phyloP scores from a whole-genome alignment of 1,140 invertebrate species.

The Drosophila rufa region DNA sequence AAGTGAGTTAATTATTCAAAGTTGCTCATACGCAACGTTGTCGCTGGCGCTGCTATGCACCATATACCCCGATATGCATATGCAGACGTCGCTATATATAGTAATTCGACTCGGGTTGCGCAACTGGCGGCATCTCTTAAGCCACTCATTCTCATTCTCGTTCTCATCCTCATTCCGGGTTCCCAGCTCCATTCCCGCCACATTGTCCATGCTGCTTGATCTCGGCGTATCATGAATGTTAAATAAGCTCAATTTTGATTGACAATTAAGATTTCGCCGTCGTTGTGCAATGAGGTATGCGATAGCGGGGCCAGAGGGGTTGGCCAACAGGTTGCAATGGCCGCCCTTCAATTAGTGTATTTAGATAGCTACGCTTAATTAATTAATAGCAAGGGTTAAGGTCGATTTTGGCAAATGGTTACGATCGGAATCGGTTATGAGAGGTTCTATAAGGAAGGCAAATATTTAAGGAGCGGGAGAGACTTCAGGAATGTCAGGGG shows the following conservation, averaged over 20 bases:
- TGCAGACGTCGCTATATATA: conserved; percentile 13
- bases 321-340: conserved; percentile 26
- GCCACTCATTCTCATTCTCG: not conserved
- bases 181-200: not conserved
- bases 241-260: conserved; percentile 56
- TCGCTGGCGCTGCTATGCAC: conserved; percentile 30
- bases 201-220: conserved; percentile 6
- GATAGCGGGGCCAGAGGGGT: not conserved
- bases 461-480: too few species aligned
- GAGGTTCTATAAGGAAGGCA: too few species aligned
- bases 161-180: not conserved
- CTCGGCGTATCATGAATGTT: conserved; percentile 48
- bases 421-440: not conserved
- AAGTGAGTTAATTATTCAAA: conserved; percentile 71
- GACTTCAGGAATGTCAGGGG: fast-evolving
- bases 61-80: conserved; percentile 42
- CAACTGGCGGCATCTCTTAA: conserved; percentile 45
- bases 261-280: conserved; percentile 54
- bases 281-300: conserved; percentile 3
- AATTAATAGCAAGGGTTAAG: conserved; percentile 13
- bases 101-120: conserved; percentile 4
- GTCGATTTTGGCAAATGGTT: not conserved
- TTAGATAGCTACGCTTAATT: conserved; percentile 35
- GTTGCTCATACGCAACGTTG: conserved; percentile 66
- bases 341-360: conserved; percentile 30